Conservation (phyloP, 2,888 invertebrate genomes). For the Nezara viridula region DNA sequence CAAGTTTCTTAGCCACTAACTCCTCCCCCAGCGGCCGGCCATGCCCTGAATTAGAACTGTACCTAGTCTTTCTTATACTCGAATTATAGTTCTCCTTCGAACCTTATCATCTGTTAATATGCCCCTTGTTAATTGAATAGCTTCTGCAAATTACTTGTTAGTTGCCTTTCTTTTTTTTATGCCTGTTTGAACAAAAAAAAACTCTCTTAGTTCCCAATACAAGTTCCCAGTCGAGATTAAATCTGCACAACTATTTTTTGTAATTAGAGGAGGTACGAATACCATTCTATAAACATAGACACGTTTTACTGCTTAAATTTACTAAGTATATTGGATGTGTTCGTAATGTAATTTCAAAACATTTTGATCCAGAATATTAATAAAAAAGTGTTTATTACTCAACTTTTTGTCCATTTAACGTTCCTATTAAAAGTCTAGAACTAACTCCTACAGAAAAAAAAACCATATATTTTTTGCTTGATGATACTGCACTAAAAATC, state of each 20-base stretch:
- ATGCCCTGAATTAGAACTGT: slow-evolving; percentile 31
- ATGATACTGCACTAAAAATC: no score
- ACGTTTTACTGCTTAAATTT: no score
- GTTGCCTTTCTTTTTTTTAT: not conserved
- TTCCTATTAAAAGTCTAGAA: no score
- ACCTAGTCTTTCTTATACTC: slow-evolving; percentile 23
- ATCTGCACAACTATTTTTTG: not conserved
- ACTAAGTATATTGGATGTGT: no score
- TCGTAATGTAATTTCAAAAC: no score
- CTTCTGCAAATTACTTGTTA: not conserved
- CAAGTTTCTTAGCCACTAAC: slow-evolving; percentile 52
- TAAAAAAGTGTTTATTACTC: no score
- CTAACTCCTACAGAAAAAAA: no score
- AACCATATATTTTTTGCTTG: no score
- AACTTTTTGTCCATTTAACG: no score
- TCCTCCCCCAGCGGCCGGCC: not conserved
- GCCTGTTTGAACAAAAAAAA: not conserved
- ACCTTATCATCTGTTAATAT: slow-evolving; percentile 5
- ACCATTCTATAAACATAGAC: not conserved
- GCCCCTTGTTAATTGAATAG: slow-evolving; percentile 4
- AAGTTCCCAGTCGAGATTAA: not conserved
- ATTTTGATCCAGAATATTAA: no score
- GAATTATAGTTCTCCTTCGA: not conserved
- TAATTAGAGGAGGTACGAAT: not conserved
- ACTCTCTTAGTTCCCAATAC: not conserved